These are phyloP conservation scores for Austrolebias charrua DNA, from an alignment of 2,797 vertebrate genomes.

Conservation along the genomic window DNA sequence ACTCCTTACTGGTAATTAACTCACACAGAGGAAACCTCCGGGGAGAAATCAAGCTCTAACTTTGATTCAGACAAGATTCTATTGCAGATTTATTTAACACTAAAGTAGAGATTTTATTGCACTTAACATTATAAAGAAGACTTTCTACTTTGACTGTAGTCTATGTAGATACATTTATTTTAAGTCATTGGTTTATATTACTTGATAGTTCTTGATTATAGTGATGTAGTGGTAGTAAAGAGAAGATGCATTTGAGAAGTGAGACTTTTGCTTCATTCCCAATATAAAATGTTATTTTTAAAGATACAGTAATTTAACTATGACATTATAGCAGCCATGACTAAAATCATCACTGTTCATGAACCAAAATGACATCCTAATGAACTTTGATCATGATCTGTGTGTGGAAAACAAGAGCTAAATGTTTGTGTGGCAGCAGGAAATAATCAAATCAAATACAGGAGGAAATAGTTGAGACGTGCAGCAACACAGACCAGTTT, in stretches of 20 bases:
- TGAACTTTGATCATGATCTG: conserved; percentile 2
- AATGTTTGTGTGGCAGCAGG: background rate
- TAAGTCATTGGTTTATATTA: too few species aligned
- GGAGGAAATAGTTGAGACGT: background rate
- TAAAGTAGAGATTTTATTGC: background rate
- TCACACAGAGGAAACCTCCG: background rate
- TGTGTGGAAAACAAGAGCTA: background rate
- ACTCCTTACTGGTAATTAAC: conserved; percentile 31
- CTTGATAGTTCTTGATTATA: too few species aligned
- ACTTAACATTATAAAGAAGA: too few species aligned
- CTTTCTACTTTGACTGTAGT: too few species aligned
- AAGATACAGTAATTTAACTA: background rate
- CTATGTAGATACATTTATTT: too few species aligned
- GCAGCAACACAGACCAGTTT: too few species aligned
- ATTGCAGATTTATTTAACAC: background rate
- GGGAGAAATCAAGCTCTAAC: background rate
- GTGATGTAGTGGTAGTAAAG: too few species aligned
- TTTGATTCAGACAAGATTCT: background rate
- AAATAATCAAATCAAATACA: background rate
- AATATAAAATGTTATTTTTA: background rate
- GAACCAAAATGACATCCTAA: background rate
- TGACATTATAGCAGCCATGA: background rate
- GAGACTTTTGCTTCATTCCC: too few species aligned
- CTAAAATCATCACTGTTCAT: too few species aligned
- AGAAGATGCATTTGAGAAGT: too few species aligned